These are phyloP conservation scores for Palythoa grandis DNA, from an alignment of 92 coral and sea anemone species.

Conservation along the genomic window DNA sequence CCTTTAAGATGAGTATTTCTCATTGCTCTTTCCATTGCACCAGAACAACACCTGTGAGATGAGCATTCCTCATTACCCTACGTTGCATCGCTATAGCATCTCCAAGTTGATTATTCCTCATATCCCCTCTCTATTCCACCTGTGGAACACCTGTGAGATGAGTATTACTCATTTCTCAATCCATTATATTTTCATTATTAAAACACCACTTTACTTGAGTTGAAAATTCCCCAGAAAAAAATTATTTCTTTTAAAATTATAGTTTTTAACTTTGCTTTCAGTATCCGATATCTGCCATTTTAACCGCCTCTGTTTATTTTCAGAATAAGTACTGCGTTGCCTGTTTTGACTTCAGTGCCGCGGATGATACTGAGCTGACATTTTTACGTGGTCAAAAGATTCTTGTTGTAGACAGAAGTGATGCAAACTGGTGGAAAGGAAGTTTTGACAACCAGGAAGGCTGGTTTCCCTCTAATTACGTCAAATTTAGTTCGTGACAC, in stretches of 20 bases:
- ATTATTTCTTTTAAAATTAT: background rate
- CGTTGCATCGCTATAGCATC: too few relatives aligned
- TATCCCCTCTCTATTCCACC: too few relatives aligned
- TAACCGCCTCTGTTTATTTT: slow-evolving; percentile 7
- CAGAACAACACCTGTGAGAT: too few relatives aligned
- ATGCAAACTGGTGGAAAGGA: slow-evolving; percentile 99
- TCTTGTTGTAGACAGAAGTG: slow-evolving; percentile 77
- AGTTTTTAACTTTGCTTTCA: background rate
- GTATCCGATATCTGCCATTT: background rate
- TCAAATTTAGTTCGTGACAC: slow-evolving; percentile 26
- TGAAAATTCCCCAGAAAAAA: too few relatives aligned
- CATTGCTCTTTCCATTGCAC: too few relatives aligned
- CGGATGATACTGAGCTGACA: slow-evolving; percentile 89
- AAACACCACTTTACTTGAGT: background rate
- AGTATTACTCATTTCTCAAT: background rate
- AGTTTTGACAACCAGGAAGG: slow-evolving; percentile 69
- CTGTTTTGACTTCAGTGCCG: slow-evolving; percentile 81
- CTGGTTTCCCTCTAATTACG: slow-evolving; percentile 92
- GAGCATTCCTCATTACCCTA: too few relatives aligned
- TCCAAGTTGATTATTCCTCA: too few relatives aligned
- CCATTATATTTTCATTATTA: background rate
- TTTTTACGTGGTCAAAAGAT: slow-evolving; percentile 87
- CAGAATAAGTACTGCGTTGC: slow-evolving; percentile 49
- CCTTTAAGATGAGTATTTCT: too few relatives aligned
- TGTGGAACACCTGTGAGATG: background rate